Evolutionary conservation across 2,797 vertebrate genomes (phyloP).

Genomic region (Parauchenoglanis ngamensis): DNA sequence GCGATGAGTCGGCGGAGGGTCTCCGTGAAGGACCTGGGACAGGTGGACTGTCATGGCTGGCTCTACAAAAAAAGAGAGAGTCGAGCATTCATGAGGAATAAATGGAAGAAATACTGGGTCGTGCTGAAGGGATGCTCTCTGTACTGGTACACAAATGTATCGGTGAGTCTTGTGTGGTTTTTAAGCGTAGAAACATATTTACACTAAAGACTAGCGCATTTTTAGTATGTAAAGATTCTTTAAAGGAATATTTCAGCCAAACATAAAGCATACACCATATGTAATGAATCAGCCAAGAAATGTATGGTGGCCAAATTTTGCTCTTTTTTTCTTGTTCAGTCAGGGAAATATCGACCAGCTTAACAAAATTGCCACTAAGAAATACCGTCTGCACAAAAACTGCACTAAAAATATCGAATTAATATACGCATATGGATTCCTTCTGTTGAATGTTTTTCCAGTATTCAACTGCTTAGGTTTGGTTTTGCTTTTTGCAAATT

Average conservation of each 20-base stretch:
- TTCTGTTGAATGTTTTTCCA: neutral
- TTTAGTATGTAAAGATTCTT: neutral
- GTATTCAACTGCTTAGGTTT: neutral
- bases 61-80: constrained; percentile 85
- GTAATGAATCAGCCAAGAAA: neutral
- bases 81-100: constrained; percentile 82
- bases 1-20: constrained; percentile 84
- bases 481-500: neutral
- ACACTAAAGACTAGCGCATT: neutral
- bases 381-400: neutral
- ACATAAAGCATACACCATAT: neutral
- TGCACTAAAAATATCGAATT: neutral
- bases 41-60: constrained; percentile 85
- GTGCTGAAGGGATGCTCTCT: constrained; percentile 82
- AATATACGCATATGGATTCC: neutral
- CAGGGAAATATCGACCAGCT: neutral
- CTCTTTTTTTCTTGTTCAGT: neutral
- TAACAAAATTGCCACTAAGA: neutral
- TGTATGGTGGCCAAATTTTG: neutral
- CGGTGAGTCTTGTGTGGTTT: constrained; percentile 73
- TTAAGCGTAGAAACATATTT: neutral
- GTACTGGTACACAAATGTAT: constrained; percentile 83
- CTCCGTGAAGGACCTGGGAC: constrained; percentile 86
- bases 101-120: constrained; percentile 92
- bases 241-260: neutral